Evolutionary conservation across 2,797 vertebrate species (phyloP), one percentile per base, ranked within the genome.

Genomic region (Emys orbicularis): DNA sequence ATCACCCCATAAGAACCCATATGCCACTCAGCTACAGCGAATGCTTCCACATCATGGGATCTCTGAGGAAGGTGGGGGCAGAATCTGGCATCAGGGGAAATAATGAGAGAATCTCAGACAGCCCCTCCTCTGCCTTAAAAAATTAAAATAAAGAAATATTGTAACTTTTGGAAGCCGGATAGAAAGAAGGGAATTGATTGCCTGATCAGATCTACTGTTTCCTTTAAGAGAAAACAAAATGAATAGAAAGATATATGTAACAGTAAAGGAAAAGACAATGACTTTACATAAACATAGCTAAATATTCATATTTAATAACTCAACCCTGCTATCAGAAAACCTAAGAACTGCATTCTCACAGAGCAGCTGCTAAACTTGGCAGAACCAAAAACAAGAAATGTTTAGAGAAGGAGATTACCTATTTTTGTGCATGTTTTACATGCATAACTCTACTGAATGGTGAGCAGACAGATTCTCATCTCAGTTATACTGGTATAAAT

Each of bases 401-500:
- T 34, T 8, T 21, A 59, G 76, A 84, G 13, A 41, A 82, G 25
- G 8, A 19, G 5, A 18, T n/a, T n/a, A 65, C 61, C 31, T 81
- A 27, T 37, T 90, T 44, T 23, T 80, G 23, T 54, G 6, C 41
- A 15, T 89, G 29, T 61, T 84, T 92, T 79, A 59, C 18, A 79
- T 5, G 13, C 80, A 8, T 44, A 77, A 84, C 19, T 89, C 52
- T 16, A 19, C 34, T 65, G 82, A 25, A 59, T 7, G 90, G 87
- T 84, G 3, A 19, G 77, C 31, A 82, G 13, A n/a, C 2, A 74
- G 21, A 44, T 21, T 85, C 21, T 87, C 23, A 56, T 54, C 52
- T 95, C 89, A 44, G 29, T 53, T 88, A 25, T n/a, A 88, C 7
- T 61, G 77, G 79, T 1, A 44, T 15, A 61, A 89, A 83, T 5